Percentiles rank a stretch among this genome's conserved stretches.
Evolutionary conservation across 2,113 vertebrate species (phyloP).

Genomic region (Entelurus aequoreus): DNA sequence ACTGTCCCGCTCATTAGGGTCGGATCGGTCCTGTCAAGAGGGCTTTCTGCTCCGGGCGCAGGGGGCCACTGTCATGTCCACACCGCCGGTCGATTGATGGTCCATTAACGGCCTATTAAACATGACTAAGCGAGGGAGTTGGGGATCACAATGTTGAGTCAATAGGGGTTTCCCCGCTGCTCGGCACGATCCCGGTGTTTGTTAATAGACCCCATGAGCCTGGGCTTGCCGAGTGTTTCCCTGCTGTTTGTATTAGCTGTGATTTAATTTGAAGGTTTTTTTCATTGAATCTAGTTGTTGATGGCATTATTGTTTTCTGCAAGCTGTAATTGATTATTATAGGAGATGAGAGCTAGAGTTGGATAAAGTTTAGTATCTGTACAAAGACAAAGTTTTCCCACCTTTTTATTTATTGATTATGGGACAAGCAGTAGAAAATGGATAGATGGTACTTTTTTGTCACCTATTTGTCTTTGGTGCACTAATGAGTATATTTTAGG

Average conservation of each 20-base stretch:
- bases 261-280: too few relatives aligned
- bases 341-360: too few relatives aligned
- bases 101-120: slow-evolving; percentile 71
- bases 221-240: too few relatives aligned
- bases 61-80: slow-evolving; percentile 58
- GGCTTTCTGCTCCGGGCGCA: slow-evolving; percentile 47
- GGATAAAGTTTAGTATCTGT: neutral
- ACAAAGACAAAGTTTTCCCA: neutral
- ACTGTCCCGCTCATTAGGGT: slow-evolving; percentile 59
- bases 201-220: slow-evolving; percentile 46
- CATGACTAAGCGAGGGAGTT: slow-evolving; percentile 59
- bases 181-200: slow-evolving; percentile 35
- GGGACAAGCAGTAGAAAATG: too few relatives aligned
- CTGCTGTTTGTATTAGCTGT: too few relatives aligned
- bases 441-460: too few relatives aligned
- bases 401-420: too few relatives aligned
- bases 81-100: slow-evolving; percentile 62
- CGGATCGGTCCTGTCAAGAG: slow-evolving; percentile 58
- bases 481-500: too few relatives aligned
- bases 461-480: too few relatives aligned
- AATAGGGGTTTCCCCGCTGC: slow-evolving; percentile 50
- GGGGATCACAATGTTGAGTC: slow-evolving; percentile 51
- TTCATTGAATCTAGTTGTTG: neutral
- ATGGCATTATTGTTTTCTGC: neutral
- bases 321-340: neutral